Base-by-base conservation (phyloP, 2,888 invertebrate genomes). In the Hesperia comma region DNA sequence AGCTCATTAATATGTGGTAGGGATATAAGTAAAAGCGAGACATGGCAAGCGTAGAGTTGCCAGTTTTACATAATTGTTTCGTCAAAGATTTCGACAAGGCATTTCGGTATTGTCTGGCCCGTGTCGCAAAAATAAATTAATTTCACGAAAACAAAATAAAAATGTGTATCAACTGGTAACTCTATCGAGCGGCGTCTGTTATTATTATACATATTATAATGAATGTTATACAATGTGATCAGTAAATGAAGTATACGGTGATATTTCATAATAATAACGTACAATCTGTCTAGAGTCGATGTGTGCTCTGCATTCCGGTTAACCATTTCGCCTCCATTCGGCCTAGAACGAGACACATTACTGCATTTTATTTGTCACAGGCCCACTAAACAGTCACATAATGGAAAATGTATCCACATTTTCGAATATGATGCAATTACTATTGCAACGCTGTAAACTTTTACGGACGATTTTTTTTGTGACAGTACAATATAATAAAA, bases 251-350 rank as follows among this genome's bases (percentile, higher is more conserved):
- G 71, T 57, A 69, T 64, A 73, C 69, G 69, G 69, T 69, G 67
- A 74, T 74, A 72, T 70, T 68, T 73, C 70, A 75, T 74, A 69
- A 46, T 79, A 77, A 81, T 84, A 90, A 92, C 92, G 81, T 92
- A 92, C 92, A 92, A 89, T 92, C 92, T 79, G 91, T 92, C 92
- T 83, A 92, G 89, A 76, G 90, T 92, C 78, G 92, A 90, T 76
- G 91, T 89, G 86, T 92, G 90, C 82, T 92, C 92, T 72, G 89
- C 88, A 86, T 85, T 88, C 87, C 92, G 89, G 90, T 86, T 92
- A 81, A 90, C 88, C 90, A 92, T 88, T 83, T 92, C 92, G 77
- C 90, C 91, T 85, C 90, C 92, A 77, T 86, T 90, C 79, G 92
- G 92, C 90, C 92, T 92, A 91, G 86, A 92, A 92, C 77, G 82